Evolutionary conservation across 2,797 vertebrate genomes (phyloP).

Genomic region (Tarsius wallacei): DNA sequence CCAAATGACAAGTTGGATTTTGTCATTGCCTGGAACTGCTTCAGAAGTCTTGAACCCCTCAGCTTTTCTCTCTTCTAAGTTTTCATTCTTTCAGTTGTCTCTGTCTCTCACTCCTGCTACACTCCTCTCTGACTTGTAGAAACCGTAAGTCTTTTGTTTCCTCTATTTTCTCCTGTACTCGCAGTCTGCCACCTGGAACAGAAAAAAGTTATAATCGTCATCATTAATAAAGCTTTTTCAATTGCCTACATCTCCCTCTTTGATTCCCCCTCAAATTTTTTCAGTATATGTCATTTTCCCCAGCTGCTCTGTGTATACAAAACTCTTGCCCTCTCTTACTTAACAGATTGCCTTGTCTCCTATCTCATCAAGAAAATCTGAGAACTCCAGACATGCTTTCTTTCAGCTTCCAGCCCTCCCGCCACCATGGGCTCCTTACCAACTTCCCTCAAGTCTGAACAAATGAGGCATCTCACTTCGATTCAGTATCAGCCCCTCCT

Average conservation of each 20-base stretch:
- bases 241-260: not conserved
- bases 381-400: not conserved
- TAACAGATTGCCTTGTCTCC: not conserved
- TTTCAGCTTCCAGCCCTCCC: not conserved
- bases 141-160: conserved; percentile 5
- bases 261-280: not conserved
- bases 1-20: not conserved
- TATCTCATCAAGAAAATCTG: not conserved
- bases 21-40: not conserved
- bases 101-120: not conserved
- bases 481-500: not conserved
- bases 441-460: not conserved
- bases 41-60: not conserved
- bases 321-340: not conserved
- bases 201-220: not conserved
- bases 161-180: not conserved
- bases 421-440: not conserved
- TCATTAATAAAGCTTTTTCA: not conserved
- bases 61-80: not conserved
- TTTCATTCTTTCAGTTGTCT: not conserved
- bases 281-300: not conserved
- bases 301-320: not conserved
- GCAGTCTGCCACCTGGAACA: not conserved
- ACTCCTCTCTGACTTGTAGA: not conserved
- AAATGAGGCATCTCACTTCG: not conserved